These are phyloP conservation scores for Cecropterus lyciades DNA, from an alignment of 1,140 invertebrate species.

Conservation along the genomic window DNA sequence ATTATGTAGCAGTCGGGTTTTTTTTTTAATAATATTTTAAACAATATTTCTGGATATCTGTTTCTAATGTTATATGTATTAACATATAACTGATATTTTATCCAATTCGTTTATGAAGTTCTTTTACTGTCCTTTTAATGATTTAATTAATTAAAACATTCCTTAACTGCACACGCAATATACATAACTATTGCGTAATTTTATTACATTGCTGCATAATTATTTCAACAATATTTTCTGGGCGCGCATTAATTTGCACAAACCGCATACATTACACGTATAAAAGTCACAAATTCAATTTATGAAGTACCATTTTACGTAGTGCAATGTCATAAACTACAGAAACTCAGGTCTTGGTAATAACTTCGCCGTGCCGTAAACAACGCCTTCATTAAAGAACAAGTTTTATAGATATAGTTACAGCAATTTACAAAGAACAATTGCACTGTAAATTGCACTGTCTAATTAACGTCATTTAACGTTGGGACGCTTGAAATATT, in stretches of 20 bases:
- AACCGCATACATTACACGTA: slow-evolving; percentile 30
- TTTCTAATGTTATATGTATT: too few relatives aligned
- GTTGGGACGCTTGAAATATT: neutral
- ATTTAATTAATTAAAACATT: too few relatives aligned
- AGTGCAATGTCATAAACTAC: slow-evolving; percentile 10
- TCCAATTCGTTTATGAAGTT: too few relatives aligned
- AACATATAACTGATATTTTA: too few relatives aligned
- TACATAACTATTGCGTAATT: slow-evolving; percentile 15
- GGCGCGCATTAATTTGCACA: slow-evolving; percentile 22
- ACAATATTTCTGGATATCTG: too few relatives aligned
- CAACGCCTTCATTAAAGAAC: slow-evolving; percentile 24
- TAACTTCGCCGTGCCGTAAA: slow-evolving; percentile 16
- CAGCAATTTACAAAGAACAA: slow-evolving; percentile 28
- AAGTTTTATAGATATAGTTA: slow-evolving; percentile 33
- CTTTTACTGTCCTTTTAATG: too few relatives aligned
- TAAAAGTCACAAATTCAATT: slow-evolving; percentile 33
- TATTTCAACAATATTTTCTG: slow-evolving; percentile 27
- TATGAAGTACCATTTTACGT: slow-evolving; percentile 27
- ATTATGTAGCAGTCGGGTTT: too few relatives aligned
- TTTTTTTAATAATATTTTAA: too few relatives aligned
- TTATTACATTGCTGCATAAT: slow-evolving; percentile 29
- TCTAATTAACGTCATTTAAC: slow-evolving; percentile 22
- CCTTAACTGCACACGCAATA: neutral
- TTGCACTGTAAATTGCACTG: slow-evolving; percentile 17
- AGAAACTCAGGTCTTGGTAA: slow-evolving; percentile 13